Base-by-base conservation (phyloP, 2,888 invertebrate species). In the Latrodectus elegans region DNA sequence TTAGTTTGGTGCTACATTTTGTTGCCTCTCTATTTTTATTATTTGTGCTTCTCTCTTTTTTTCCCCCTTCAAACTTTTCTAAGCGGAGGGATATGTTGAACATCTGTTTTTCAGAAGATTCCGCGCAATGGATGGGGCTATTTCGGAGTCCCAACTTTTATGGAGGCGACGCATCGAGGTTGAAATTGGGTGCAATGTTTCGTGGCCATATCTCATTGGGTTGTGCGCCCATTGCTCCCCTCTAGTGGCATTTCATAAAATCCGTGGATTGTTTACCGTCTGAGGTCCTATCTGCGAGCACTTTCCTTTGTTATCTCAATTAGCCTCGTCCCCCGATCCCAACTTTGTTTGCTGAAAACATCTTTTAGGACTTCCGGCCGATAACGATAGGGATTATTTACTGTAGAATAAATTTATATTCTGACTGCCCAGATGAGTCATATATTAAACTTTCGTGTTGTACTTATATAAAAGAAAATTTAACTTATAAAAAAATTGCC, bases 151-250 rank as follows among this genome's bases (percentile, higher is more conserved):
- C 17, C 38, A 60, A 82, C 71, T 38, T 73, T 74, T 82, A 74
- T 82, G 70, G 81, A 12, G 55, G 53, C 55, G 74, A 53, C 60
- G 67, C 53, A 74, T 74, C 22, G 67, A 67, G 67, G 65, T 65
- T 82, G 67, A 82, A 82, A 82, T 82, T 67, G 81, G 73, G 65
- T 74, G 72, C 65, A 22, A 51, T 72, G 38, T 38, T 73, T 73
- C 64, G 52, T 6, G 9, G 51, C 52, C 60, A 14, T 53, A 12
- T 52, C 53, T 71, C 52, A 55, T 15, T 55, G 12, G 55, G 12
- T 6, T 55, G 11, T 55, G 11, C 55, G 11, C 15, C 55, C 15
- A 55, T 55, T 14, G 11, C 55, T 55, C 15, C 55, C 55, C 11
- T 14, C 15, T 14, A 55, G 55, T 3, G 15, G 55, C 15, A 55